Conservation (phyloP, 2,888 invertebrate genomes). For the Linyphia triangularis region DNA sequence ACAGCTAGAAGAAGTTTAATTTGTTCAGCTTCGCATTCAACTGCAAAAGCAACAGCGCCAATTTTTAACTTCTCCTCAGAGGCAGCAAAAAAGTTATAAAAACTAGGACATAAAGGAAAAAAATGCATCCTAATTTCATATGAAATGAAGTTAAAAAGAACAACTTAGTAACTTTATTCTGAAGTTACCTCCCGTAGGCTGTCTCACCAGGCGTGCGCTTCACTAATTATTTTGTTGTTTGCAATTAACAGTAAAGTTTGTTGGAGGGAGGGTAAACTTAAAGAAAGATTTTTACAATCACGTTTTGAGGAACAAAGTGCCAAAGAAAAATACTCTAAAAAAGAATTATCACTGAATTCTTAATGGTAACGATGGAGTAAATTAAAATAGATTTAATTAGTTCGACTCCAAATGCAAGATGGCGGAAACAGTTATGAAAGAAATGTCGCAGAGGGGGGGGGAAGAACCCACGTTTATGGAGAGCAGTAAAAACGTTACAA, state of each 20-base stretch:
- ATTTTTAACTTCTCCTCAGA: conserved; percentile 26
- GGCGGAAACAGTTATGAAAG: conserved; percentile 33
- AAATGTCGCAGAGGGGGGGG: not conserved
- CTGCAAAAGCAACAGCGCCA: conserved; percentile 30
- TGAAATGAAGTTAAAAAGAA: conserved; percentile 57
- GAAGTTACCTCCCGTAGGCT: conserved; percentile 20
- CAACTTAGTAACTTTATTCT: conserved; percentile 44
- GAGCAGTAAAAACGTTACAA: not conserved
- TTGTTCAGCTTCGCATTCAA: conserved; percentile 43
- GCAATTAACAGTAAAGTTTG: conserved; percentile 56
- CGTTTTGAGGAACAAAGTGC: conserved; percentile 11
- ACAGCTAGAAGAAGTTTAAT: conserved; percentile 27
- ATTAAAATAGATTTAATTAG: conserved; percentile 66
- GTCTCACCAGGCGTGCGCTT: conserved; percentile 19
- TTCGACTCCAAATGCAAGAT: conserved; percentile 33
- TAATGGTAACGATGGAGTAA: conserved; percentile 48
- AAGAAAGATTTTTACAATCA: conserved; percentile 27
- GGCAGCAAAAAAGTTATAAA: not conserved
- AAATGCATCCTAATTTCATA: conserved; percentile 31
- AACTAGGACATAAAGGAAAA: not conserved
- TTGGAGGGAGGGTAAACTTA: not conserved
- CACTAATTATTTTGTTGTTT: conserved; percentile 52
- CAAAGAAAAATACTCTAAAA: not conserved
- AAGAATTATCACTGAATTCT: conserved; percentile 32
- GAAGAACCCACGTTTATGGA: not conserved